Percentiles rank a stretch among this genome's conserved stretches.
These are phyloP conservation scores for Drosophila eohydei DNA, from an alignment of 2,888 invertebrate species.

Conservation along the genomic window DNA sequence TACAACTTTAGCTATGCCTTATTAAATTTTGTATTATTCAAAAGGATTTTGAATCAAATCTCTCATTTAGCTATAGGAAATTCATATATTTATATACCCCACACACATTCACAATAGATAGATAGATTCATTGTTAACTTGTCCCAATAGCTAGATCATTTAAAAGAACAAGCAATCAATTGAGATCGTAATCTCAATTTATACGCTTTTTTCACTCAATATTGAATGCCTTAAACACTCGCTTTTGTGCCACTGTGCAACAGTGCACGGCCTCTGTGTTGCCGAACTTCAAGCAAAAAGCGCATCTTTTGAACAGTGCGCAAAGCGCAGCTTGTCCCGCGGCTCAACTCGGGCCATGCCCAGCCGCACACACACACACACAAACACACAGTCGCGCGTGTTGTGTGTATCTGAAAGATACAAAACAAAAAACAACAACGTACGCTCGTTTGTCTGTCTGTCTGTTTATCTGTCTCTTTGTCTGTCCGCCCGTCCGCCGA, in stretches of 20 bases:
- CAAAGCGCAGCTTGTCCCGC: conserved; percentile 71
- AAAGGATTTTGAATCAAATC: too few relatives aligned
- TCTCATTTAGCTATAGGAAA: too few relatives aligned
- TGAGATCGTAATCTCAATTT: too few relatives aligned
- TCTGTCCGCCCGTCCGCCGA: conserved; percentile 39
- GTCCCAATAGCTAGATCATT: too few relatives aligned
- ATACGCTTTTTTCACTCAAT: too few relatives aligned
- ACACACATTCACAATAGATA: too few relatives aligned
- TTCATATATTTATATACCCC: too few relatives aligned
- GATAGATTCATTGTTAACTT: too few relatives aligned
- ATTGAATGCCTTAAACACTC: too few relatives aligned
- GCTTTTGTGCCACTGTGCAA: conserved; percentile 53
- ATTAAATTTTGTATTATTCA: too few relatives aligned
- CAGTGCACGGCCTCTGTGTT: conserved; percentile 53
- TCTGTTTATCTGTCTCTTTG: conserved; percentile 33
- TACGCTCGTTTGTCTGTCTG: conserved; percentile 47
- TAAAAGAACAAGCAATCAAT: too few relatives aligned
- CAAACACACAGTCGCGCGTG: neutral
- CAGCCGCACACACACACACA: conserved; percentile 1
- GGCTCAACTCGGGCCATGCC: conserved; percentile 32
- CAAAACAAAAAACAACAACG: conserved; percentile 27
- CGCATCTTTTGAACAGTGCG: conserved; percentile 75
- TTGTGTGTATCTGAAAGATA: conserved; percentile 61
- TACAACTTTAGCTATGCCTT: too few relatives aligned
- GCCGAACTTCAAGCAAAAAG: conserved; percentile 72